Evolutionary conservation across 2,797 vertebrate genomes (phyloP).

Genomic region (Urocyon cinereoargenteus): DNA sequence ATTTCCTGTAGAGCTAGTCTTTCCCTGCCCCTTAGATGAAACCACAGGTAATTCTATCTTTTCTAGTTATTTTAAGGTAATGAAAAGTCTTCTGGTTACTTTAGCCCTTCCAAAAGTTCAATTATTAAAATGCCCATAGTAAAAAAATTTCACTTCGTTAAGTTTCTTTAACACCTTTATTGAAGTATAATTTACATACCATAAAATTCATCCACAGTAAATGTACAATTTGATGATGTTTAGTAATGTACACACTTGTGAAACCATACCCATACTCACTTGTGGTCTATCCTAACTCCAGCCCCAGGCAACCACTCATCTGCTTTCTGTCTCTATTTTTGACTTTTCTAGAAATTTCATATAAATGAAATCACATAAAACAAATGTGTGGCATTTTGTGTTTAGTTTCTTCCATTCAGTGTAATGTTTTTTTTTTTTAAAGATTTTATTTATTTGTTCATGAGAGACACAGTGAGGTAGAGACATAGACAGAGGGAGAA

Average conservation of each 20-base stretch:
- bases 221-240: not conserved
- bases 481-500: too few species aligned
- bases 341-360: slow-evolving; percentile 25
- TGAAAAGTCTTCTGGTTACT: not conserved
- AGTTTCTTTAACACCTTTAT: not conserved
- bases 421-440: not conserved
- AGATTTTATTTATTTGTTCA: too few species aligned
- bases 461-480: too few species aligned
- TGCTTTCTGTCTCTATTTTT: not conserved
- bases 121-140: not conserved
- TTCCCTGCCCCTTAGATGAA: not conserved
- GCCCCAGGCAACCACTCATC: not conserved
- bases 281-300: not conserved
- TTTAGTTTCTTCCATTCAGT: not conserved
- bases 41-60: not conserved
- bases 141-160: not conserved
- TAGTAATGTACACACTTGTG: not conserved
- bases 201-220: not conserved
- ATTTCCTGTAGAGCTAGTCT: not conserved
- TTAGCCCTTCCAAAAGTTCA: not conserved
- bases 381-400: not conserved
- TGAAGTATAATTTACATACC: not conserved
- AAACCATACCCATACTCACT: not conserved
- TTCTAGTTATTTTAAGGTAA: slow-evolving; percentile 26
- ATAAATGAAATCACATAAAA: not conserved